Percentiles rank a stretch among this genome's conserved stretches.
Evolutionary conservation across 2,113 vertebrate genomes (phyloP).

Genomic region (Haemorhous mexicanus): DNA sequence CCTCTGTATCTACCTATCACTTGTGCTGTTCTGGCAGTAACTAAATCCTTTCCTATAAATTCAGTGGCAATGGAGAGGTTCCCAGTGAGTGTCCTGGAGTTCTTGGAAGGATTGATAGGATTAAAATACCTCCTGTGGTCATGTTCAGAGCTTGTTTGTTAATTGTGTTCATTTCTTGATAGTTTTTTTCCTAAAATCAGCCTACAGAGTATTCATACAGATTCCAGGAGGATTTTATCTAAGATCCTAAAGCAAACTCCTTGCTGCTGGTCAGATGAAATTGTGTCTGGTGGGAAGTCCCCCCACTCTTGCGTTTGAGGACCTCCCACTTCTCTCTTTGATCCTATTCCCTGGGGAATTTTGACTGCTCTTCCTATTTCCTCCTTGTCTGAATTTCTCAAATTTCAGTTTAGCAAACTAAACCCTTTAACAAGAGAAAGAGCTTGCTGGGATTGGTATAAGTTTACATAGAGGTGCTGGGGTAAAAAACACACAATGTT

Average conservation of each 20-base stretch:
- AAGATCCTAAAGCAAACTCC: neutral
- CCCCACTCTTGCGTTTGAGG: neutral
- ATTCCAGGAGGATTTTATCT: neutral
- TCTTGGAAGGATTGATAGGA: neutral
- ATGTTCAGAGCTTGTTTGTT: neutral
- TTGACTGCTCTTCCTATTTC: neutral
- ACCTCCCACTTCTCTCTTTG: accelerated
- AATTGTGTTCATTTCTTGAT: neutral
- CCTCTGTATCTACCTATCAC: neutral
- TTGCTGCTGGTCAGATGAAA: neutral
- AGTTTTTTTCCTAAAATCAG: neutral
- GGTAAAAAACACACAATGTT: neutral
- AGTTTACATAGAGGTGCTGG: neutral
- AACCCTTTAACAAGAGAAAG: neutral
- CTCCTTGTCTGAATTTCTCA: neutral
- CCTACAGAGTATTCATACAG: neutral
- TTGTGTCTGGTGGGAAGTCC: neutral
- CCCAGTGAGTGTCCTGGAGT: neutral
- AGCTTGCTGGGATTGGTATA: neutral
- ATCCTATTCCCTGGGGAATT: neutral
- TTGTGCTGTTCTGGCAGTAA: neutral
- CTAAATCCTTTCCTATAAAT: neutral
- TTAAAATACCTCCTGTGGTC: neutral
- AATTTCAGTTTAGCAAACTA: neutral
- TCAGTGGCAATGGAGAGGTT: neutral